These are phyloP conservation scores for Trichomalopsis sarcophagae DNA, from an alignment of 1,140 invertebrate species.

Conservation along the genomic window DNA sequence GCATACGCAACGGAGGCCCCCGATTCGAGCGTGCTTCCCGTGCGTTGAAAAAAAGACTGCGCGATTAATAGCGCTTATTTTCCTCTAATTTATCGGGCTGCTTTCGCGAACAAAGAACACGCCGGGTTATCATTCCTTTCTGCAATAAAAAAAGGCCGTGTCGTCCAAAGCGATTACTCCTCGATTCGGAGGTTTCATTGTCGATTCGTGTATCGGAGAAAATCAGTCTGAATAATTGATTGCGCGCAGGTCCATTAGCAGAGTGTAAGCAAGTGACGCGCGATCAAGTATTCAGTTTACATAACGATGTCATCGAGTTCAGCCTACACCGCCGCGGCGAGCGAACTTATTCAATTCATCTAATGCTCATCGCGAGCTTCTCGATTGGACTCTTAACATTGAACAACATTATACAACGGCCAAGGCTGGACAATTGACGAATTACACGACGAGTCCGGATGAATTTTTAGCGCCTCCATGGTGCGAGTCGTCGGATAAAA, in stretches of 20 bases:
- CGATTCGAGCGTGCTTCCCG: background rate
- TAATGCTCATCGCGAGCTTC: background rate
- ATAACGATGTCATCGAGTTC: background rate
- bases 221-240: too few relatives aligned
- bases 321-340: background rate
- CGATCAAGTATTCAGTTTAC: background rate
- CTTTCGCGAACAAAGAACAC: too few relatives aligned
- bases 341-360: slow-evolving; percentile 9
- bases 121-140: too few relatives aligned
- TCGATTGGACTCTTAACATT: background rate
- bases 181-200: background rate
- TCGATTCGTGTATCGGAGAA: background rate
- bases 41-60: background rate
- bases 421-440: background rate
- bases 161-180: background rate
- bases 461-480: too few relatives aligned
- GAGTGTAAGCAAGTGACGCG: background rate
- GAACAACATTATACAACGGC: background rate
- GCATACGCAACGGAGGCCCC: background rate
- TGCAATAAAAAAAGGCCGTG: too few relatives aligned
- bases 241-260: too few relatives aligned
- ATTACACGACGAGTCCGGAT: background rate
- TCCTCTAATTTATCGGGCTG: too few relatives aligned
- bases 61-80: background rate
- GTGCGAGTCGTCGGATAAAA: background rate